Conservation (phyloP, 1,140 invertebrate species). For the Lucilia sericata region DNA sequence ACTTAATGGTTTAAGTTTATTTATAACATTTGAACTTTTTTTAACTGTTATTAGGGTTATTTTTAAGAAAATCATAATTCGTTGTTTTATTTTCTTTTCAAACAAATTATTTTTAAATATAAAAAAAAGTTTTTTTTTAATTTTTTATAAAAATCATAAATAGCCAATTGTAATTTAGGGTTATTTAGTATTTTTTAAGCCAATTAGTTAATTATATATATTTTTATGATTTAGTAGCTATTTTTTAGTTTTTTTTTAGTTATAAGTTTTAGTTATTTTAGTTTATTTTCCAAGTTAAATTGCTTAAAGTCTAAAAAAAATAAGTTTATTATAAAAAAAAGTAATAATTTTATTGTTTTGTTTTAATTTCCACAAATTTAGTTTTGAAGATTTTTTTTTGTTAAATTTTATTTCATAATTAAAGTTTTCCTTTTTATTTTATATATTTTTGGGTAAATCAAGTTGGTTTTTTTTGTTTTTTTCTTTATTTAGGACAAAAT, state of each 20-base stretch:
- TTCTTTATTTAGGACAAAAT: background rate
- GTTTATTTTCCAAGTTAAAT: background rate
- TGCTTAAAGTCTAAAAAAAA: conserved; percentile 24
- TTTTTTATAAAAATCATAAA: background rate
- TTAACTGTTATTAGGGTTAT: background rate
- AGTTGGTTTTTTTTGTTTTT: background rate
- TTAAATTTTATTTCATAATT: conserved; percentile 4
- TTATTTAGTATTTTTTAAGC: background rate
- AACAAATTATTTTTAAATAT: background rate
- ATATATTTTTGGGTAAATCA: background rate
- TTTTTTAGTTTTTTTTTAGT: conserved; percentile 1
- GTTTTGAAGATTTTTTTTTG: background rate
- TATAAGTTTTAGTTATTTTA: background rate
- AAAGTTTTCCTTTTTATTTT: background rate
- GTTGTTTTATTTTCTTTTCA: conserved; percentile 8
- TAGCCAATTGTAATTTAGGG: background rate
- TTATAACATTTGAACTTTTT: conserved; percentile 9
- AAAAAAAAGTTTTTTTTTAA: background rate
- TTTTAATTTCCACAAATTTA: conserved; percentile 26
- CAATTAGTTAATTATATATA: background rate
- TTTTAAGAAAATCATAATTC: conserved; percentile 11
- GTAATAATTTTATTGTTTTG: background rate
- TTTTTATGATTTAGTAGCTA: background rate
- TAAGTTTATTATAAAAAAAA: conserved; percentile 5
- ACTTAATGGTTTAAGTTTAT: background rate